phyloP scores from a whole-genome alignment of 2,797 vertebrate genomes.

The Spheniscus humboldti region DNA sequence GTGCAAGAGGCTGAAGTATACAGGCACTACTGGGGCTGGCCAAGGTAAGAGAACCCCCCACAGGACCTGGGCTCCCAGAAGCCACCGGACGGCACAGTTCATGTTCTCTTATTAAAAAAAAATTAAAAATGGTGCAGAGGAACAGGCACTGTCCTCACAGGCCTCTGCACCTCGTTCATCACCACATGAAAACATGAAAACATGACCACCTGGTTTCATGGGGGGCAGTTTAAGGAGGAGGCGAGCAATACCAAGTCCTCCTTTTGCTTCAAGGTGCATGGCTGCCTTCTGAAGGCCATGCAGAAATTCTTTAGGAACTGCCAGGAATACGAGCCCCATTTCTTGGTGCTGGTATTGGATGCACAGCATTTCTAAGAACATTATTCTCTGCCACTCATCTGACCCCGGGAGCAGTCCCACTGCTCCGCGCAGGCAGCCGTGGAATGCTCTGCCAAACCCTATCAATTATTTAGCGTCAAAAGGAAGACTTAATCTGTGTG shows the following conservation, averaged over 20 bases:
- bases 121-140: neutral
- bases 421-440: neutral
- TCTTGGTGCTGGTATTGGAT: constrained; percentile 71
- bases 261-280: neutral
- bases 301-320: neutral
- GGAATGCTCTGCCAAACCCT: constrained; percentile 19
- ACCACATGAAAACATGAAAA: neutral
- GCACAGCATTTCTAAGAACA: constrained; percentile 69
- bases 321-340: constrained; percentile 16
- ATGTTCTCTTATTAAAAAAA: neutral
- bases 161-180: neutral
- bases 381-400: constrained; percentile 78
- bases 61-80: neutral
- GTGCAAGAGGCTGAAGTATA: neutral
- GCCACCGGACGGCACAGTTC: neutral
- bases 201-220: neutral
- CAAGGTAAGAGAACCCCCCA: neutral
- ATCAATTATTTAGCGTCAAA: constrained; percentile 77
- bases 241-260: neutral
- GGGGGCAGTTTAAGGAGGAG: neutral
- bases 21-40: neutral
- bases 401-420: constrained; percentile 70
- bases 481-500: constrained; percentile 67
- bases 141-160: neutral
- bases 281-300: neutral